These are phyloP conservation scores for Propithecus deckenii DNA, from an alignment of 2,797 vertebrate species.

Conservation along the genomic window DNA sequence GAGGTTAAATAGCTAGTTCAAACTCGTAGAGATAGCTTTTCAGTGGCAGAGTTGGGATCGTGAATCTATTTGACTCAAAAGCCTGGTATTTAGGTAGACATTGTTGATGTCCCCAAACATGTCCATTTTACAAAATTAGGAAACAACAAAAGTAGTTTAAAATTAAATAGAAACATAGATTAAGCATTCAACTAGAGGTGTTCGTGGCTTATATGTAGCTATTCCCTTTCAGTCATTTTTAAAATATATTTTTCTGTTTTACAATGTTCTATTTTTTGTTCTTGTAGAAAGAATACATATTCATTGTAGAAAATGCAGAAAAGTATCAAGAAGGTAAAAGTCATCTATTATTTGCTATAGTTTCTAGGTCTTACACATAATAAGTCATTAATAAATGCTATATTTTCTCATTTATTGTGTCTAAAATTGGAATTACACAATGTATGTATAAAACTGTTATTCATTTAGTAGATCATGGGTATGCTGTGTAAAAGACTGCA, in stretches of 20 bases:
- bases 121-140: background rate
- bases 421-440: background rate
- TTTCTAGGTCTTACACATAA: background rate
- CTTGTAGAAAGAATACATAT: background rate
- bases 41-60: background rate
- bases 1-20: background rate
- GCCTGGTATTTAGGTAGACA: background rate
- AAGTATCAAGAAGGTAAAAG: background rate
- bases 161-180: background rate
- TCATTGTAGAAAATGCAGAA: background rate
- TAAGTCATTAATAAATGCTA: background rate
- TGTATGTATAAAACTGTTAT: background rate
- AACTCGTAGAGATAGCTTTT: background rate
- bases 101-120: background rate
- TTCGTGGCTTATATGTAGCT: background rate
- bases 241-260: background rate
- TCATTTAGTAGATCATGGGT: background rate
- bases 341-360: background rate
- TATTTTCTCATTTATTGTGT: background rate
- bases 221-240: background rate
- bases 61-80: background rate
- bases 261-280: background rate
- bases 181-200: background rate
- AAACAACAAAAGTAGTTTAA: background rate
- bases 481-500: background rate